Conservation (phyloP, 2,113 vertebrate genomes). For the Ramphastos sulfuratus region DNA sequence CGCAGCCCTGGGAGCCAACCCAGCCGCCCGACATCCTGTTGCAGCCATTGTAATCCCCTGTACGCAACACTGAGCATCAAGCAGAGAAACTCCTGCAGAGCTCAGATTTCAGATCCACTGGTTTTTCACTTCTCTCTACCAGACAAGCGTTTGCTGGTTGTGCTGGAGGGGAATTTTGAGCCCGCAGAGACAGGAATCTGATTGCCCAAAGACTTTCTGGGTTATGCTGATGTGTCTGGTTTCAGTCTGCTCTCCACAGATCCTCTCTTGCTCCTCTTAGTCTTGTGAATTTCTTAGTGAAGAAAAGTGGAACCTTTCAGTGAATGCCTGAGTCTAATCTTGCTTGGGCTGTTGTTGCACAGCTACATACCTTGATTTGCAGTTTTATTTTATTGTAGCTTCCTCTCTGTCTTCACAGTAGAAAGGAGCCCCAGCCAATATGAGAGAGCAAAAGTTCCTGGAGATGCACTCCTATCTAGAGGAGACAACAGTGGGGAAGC, state of each 20-base stretch:
- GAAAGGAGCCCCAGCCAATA: neutral
- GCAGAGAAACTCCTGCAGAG: slow-evolving; percentile 48
- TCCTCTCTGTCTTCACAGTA: neutral
- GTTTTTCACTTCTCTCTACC: slow-evolving; percentile 21
- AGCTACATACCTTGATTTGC: neutral
- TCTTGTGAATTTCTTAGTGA: neutral
- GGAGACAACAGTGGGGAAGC: neutral
- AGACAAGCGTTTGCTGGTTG: neutral
- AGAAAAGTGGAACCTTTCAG: neutral
- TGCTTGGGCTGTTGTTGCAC: neutral
- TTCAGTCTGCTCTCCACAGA: neutral
- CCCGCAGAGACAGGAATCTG: neutral
- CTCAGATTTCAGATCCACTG: slow-evolving; percentile 39
- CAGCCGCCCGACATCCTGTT: neutral
- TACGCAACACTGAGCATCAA: neutral
- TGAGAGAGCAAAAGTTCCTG: neutral
- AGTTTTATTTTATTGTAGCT: neutral
- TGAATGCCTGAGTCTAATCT: neutral
- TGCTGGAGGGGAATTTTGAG: slow-evolving; percentile 52
- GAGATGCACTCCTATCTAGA: neutral
- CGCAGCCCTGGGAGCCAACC: neutral
- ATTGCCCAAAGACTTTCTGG: slow-evolving; percentile 20
- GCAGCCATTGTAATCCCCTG: neutral
- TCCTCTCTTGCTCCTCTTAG: slow-evolving; percentile 6
- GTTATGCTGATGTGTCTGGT: neutral